Evolutionary conservation across 2,888 invertebrate species (phyloP).

Genomic region (Tetranychus truncatus): DNA sequence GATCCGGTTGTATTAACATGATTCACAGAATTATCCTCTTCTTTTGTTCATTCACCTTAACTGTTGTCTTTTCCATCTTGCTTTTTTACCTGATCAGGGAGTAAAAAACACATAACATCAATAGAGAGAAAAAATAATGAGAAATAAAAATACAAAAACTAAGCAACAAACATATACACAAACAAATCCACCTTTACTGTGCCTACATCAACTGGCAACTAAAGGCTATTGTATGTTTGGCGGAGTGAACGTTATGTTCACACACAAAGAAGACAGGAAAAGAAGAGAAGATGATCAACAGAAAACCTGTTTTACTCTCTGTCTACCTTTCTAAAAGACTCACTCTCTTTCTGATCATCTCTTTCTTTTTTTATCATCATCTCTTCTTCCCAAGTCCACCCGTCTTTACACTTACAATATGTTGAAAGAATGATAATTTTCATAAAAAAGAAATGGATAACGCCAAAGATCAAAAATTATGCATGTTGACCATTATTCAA

Average conservation of each 20-base stretch:
- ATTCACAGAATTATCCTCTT: background rate
- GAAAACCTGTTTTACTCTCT: slow-evolving; percentile 11
- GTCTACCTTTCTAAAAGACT: background rate
- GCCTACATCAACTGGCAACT: background rate
- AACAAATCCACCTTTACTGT: background rate
- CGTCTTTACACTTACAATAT: background rate
- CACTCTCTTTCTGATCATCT: slow-evolving; percentile 2
- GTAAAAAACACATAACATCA: background rate
- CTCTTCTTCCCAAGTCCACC: background rate
- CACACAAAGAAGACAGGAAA: slow-evolving; percentile 8
- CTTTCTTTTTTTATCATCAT: background rate
- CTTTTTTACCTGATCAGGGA: no score
- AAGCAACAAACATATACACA: background rate
- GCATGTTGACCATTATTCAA: no score
- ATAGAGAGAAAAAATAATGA: background rate
- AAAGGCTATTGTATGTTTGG: background rate
- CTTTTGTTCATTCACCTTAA: no score
- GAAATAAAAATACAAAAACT: background rate
- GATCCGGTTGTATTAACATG: background rate
- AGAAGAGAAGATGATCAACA: background rate
- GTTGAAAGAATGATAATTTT: background rate
- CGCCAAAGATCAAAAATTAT: no score
- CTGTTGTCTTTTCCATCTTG: no score
- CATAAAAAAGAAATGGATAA: background rate
- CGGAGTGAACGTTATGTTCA: background rate